Percentiles rank a stretch among this genome's conserved stretches.
Evolutionary conservation across 2,888 invertebrate species (phyloP).

Genomic region (Lasioglossum zephyrum): DNA sequence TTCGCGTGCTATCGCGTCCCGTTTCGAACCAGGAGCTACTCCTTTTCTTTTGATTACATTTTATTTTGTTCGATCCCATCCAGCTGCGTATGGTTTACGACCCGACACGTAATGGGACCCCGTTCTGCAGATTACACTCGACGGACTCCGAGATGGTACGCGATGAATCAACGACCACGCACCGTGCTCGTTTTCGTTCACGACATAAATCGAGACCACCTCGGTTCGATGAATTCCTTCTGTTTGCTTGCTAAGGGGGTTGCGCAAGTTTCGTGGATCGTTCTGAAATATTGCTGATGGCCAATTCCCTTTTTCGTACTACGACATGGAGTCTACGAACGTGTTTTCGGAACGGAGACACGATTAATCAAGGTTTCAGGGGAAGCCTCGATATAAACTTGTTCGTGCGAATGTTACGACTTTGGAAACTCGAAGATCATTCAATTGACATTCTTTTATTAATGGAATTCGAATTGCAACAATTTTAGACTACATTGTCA

Average conservation of each 20-base stretch:
- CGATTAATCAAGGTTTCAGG: background rate
- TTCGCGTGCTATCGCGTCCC: slow-evolving; percentile 46
- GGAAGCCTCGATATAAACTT: background rate
- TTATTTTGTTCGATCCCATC: slow-evolving; percentile 38
- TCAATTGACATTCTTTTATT: background rate
- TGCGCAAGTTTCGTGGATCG: background rate
- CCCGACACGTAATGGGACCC: slow-evolving; percentile 49
- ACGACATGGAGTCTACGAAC: background rate
- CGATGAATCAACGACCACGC: slow-evolving; percentile 40
- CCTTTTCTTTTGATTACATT: slow-evolving; percentile 43
- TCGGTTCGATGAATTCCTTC: slow-evolving; percentile 10
- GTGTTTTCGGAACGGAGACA: background rate
- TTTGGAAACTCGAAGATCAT: background rate
- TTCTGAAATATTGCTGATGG: background rate
- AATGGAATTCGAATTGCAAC: background rate
- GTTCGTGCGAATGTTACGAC: background rate
- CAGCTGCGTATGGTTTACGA: slow-evolving; percentile 53
- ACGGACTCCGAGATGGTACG: slow-evolving; percentile 10
- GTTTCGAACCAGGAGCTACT: slow-evolving; percentile 7
- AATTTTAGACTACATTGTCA: background rate
- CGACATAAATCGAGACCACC: slow-evolving; percentile 29
- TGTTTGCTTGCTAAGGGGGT: slow-evolving; percentile 2
- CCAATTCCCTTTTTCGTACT: background rate
- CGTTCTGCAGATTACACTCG: slow-evolving; percentile 35
- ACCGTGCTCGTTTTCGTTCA: slow-evolving; percentile 15